phyloP scores from a whole-genome alignment of 2,888 invertebrate species.

The Danaus chrysippus region DNA sequence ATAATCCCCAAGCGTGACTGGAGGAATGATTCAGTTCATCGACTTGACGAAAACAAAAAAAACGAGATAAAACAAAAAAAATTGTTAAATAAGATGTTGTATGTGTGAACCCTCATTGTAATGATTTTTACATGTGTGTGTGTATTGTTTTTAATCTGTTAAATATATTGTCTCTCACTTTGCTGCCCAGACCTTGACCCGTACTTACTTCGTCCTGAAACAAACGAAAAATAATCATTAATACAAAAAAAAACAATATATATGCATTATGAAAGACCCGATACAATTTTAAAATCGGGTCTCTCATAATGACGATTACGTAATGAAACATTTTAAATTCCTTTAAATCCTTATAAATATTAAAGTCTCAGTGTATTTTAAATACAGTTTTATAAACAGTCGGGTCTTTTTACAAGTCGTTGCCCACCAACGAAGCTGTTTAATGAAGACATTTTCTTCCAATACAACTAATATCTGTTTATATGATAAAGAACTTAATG shows the following conservation, averaged over 20 bases:
- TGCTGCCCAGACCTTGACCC: constrained; percentile 60
- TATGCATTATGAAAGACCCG: too few species aligned
- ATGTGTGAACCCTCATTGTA: background rate
- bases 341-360: background rate
- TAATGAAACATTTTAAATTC: background rate
- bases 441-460: constrained; percentile 67
- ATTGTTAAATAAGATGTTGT: background rate
- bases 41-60: too few species aligned
- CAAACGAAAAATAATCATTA: constrained; percentile 52
- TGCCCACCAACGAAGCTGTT: constrained; percentile 59
- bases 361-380: background rate
- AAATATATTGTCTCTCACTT: constrained; percentile 61
- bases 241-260: background rate
- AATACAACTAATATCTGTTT: constrained; percentile 51
- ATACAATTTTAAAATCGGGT: too few species aligned
- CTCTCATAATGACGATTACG: too few species aligned
- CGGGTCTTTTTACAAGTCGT: constrained; percentile 30
- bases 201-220: constrained; percentile 79
- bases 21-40: too few species aligned
- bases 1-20: too few species aligned
- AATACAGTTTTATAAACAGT: constrained; percentile 15
- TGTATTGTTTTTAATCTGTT: background rate
- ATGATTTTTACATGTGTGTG: background rate
- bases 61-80: too few species aligned
- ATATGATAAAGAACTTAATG: constrained; percentile 45